A percentile compares a stretch with the other conserved stretches of the same genome.
Conservation (phyloP, 2,113 vertebrate genomes). For the Tychaedon coryphoeus region DNA sequence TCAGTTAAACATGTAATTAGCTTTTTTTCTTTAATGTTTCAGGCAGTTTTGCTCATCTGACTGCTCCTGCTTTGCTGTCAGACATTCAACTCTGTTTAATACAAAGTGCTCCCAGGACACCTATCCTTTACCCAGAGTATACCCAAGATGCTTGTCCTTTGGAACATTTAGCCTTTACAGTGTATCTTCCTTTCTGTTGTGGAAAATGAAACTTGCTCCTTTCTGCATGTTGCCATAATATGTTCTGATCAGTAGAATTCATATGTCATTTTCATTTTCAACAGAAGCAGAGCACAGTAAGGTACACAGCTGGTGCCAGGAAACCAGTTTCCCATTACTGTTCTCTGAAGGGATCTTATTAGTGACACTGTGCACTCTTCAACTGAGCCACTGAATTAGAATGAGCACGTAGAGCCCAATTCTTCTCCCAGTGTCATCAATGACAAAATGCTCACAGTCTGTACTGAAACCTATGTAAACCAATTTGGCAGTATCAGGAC, state of each 20-base stretch:
- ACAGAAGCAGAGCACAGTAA: neutral
- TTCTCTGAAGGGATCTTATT: slow-evolving; percentile 19
- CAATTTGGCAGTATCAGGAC: neutral
- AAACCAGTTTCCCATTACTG: neutral
- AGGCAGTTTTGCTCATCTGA: neutral
- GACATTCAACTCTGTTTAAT: neutral
- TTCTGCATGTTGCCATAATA: slow-evolving; percentile 2
- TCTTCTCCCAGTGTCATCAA: neutral
- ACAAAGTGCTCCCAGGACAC: neutral
- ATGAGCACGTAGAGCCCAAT: neutral
- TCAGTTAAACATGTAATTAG: slow-evolving; percentile 1
- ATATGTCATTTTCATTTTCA: slow-evolving; percentile 29
- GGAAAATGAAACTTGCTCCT: slow-evolving; percentile 16
- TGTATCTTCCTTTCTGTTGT: neutral
- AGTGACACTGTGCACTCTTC: neutral
- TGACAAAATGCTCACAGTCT: neutral
- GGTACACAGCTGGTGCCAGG: neutral
- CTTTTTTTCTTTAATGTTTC: neutral
- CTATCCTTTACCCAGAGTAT: slow-evolving; percentile 14
- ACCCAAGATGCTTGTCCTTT: slow-evolving; percentile 27
- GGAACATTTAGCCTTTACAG: slow-evolving; percentile 3
- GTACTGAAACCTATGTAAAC: neutral
- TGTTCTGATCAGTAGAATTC: slow-evolving; percentile 25
- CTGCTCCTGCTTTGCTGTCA: neutral
- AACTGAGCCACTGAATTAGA: neutral